Base-by-base conservation (phyloP, 2,888 invertebrate species). In the Protophormia terraenovae region DNA sequence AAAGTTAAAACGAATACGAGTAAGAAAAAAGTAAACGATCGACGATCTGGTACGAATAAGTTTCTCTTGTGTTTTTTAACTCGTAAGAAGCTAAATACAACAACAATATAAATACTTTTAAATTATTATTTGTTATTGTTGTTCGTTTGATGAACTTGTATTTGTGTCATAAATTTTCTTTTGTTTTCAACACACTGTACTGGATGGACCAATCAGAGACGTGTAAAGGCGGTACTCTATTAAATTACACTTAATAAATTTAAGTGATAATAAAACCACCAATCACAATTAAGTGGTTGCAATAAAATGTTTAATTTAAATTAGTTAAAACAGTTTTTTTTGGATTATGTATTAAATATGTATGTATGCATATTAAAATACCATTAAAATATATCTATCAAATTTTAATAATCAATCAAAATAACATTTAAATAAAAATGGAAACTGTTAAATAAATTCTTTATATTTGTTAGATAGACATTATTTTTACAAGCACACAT, bases 151-250 rank as follows among this genome's bases (percentile, higher is more conserved):
- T 58, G 12, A 24, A 22, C 16, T 35, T 64, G 60, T 58, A 41
- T 84, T 55, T 66, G 73, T 73, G 38, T 82, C 47, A 47, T 19
- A 47, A 64, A 58, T 53, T 82, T 81, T 79, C 69, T 86, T 58
- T 83, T 86, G 71, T 73, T 71, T 71, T 60, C 71, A 45, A 38
- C 35, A 67, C 27, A 67, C 53, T 32, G 19, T 8, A 3, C 16
- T 47, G 69, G 16, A 38, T 72, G 50, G 41, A 66, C 86, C 86
- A 87, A 87, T 87, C 83, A 79, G 53, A 72, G 32, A 16, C 35
- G 14, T 60, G 72, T 69, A 32, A 72, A 77, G 85, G 86, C 85
- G 87, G 81, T 67, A 53, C 78, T 47, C 14, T 64, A 77, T 45
- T 50, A 72, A 62, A 75, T 55, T 81, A 55, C 50, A 32, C 41